These are phyloP conservation scores for Alcedo quadribrachys DNA, from an alignment of 2,797 vertebrate species.

Conservation along the genomic window DNA sequence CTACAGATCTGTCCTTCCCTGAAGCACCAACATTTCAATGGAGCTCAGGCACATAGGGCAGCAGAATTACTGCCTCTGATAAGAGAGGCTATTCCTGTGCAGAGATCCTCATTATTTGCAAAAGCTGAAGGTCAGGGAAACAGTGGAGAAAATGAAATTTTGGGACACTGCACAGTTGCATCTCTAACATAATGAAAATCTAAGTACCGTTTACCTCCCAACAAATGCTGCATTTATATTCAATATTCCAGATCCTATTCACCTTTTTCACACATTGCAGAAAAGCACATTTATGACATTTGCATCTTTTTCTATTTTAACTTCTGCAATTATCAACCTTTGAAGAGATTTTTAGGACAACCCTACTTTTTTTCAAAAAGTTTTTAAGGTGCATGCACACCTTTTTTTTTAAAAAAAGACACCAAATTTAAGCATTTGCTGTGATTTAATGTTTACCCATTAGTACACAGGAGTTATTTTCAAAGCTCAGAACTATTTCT, in stretches of 20 bases:
- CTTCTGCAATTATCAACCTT: neutral
- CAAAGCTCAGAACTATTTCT: neutral
- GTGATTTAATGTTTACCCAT: neutral
- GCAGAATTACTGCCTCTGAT: neutral
- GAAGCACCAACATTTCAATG: neutral
- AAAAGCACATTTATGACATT: neutral
- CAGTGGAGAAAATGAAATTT: neutral
- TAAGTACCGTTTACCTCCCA: neutral
- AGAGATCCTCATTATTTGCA: neutral
- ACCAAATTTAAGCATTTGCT: neutral
- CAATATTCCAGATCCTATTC: neutral
- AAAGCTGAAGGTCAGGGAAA: neutral
- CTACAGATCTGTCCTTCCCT: neutral
- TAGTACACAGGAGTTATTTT: neutral
- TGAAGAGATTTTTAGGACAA: neutral
- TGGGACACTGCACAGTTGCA: neutral
- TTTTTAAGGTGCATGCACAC: neutral
- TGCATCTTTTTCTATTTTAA: neutral
- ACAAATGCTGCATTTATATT: neutral
- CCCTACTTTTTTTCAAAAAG: neutral
- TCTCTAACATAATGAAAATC: neutral
- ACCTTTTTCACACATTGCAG: neutral
- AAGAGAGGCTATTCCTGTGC: neutral
- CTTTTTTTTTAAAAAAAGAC: neutral
- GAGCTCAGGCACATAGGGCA: neutral